A percentile compares a stretch with the other conserved stretches of the same genome.
These are phyloP conservation scores for Drosophila oshimai DNA, from an alignment of 1,140 invertebrate genomes.

Conservation along the genomic window DNA sequence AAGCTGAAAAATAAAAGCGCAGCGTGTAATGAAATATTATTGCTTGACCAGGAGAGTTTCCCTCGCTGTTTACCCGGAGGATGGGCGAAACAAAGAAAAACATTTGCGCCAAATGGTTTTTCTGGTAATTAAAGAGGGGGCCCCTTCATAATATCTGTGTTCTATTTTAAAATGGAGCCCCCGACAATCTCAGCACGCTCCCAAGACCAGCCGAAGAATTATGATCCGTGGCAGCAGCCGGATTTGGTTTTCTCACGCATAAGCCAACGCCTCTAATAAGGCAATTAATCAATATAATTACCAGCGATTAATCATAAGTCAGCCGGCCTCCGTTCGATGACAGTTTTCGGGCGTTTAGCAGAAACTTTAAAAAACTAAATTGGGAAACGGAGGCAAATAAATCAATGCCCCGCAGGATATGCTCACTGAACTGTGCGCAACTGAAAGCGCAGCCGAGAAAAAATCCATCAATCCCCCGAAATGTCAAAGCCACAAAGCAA, in stretches of 20 bases:
- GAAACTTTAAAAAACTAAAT: constrained; percentile 62
- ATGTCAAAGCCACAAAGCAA: constrained; percentile 67
- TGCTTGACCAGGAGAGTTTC: constrained; percentile 44
- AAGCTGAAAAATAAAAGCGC: too few species aligned
- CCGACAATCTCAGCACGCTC: constrained; percentile 53
- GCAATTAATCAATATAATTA: constrained; percentile 82
- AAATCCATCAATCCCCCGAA: constrained; percentile 47
- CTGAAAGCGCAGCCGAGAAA: not conserved
- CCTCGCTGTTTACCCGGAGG: constrained; percentile 48
- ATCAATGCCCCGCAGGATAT: constrained; percentile 57
- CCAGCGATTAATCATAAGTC: constrained; percentile 78
- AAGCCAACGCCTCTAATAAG: constrained; percentile 61
- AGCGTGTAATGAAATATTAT: constrained; percentile 74
- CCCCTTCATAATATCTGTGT: too few species aligned
- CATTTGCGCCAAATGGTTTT: constrained; percentile 72
- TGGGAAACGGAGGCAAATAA: constrained; percentile 64
- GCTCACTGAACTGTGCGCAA: constrained; percentile 59
- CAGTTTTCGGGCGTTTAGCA: constrained; percentile 61
- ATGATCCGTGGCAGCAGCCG: constrained; percentile 54
- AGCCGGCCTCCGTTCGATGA: constrained; percentile 39
- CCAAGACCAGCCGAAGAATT: constrained; percentile 16
- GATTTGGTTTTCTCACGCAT: constrained; percentile 55
- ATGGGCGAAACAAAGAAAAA: constrained; percentile 65
- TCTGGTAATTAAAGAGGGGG: constrained; percentile 68
- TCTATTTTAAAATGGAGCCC: constrained; percentile 49